These are phyloP conservation scores for Lepus townsendii DNA, from an alignment of 2,797 vertebrate species.

Conservation along the genomic window DNA sequence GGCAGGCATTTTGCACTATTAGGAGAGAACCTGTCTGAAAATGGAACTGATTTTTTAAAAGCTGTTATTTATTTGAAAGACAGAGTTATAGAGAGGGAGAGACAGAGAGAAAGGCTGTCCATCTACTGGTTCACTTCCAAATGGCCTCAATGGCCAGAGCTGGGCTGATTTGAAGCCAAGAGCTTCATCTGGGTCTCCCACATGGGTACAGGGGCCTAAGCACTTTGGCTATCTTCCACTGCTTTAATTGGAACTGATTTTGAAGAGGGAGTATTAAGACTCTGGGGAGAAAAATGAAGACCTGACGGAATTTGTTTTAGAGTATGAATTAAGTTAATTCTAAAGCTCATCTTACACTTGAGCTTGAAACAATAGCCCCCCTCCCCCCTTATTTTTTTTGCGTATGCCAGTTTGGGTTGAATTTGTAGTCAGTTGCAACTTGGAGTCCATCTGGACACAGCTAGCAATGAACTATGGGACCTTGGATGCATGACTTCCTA, in stretches of 20 bases:
- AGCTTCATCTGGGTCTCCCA: no score
- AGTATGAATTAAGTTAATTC: background rate
- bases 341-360: background rate
- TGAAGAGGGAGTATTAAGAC: background rate
- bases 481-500: background rate
- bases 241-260: no score
- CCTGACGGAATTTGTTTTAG: background rate
- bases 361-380: background rate
- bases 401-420: background rate
- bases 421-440: background rate
- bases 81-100: no score
- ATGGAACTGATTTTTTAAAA: background rate
- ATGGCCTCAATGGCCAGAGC: no score
- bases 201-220: no score
- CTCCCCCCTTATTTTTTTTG: background rate
- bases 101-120: no score
- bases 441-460: background rate
- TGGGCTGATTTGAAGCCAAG: no score
- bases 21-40: background rate
- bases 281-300: background rate
- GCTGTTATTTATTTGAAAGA: no score
- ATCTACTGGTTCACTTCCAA: no score
- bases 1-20: background rate
- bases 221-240: no score
- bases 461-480: background rate